Base-by-base conservation (phyloP, 2,888 invertebrate genomes). In the Toxonevra muliebris region DNA sequence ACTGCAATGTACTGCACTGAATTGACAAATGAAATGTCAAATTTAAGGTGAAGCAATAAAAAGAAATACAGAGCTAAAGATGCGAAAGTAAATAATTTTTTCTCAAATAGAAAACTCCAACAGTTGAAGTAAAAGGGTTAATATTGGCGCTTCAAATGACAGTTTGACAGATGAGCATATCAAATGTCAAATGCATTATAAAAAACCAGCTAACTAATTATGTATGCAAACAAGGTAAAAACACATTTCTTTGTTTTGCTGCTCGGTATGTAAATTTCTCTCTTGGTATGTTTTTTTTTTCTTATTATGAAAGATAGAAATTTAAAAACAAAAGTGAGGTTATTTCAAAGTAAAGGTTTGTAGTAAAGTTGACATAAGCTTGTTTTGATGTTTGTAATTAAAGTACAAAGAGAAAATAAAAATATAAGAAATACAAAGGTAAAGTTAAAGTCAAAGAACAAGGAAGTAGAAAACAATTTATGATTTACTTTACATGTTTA, bases 151-250 rank as follows among this genome's bases (percentile, higher is more conserved):
- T 52, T 57, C 11, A 61, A 65, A 48, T 61, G 65, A 65, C 69
- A 65, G 53, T 41, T 53, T 65, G 69, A 69, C 65, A 69, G 68
- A 65, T 68, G 64, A 68, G 64, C 61, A 68, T 15, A 65, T 64
- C 48, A 61, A 20, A 57, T 61, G 61, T 61, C 64, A 61, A 55
- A 68, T 45, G 40, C 1, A 58, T 63, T 40, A 17, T 19, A 60
- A 63, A 43, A 19, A 2, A 17, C 13, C 5, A 73, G 72, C 75
- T 74, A 76, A 67, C 74, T 76, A 78, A 79, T 79, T 79, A 79
- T 73, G 75, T 77, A 79, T 77, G 79, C 77, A 76, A 79, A 78
- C 76, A 75, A 76, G 76, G 70, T 61, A 61, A 30, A 52, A 45
- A 0, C 42, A 43, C 20, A 48, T 63, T 45, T 48, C 40, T 42